These are phyloP conservation scores for Pipistrellus pipistrellus DNA, from an alignment of 2,797 vertebrate species.

Conservation along the genomic window DNA sequence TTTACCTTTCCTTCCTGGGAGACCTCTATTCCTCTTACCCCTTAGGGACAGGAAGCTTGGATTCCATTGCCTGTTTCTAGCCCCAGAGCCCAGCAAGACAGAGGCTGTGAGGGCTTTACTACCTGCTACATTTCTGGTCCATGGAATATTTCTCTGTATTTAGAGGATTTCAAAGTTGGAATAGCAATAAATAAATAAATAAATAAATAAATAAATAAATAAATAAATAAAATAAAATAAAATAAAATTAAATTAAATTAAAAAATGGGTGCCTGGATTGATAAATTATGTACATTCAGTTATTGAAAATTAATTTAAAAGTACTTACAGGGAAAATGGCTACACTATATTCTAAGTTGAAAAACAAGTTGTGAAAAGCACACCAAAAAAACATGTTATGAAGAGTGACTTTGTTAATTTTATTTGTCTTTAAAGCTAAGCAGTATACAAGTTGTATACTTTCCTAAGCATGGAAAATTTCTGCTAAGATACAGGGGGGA, in stretches of 20 bases:
- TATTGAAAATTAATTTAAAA: not conserved
- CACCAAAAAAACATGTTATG: not conserved
- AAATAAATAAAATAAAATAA: not conserved
- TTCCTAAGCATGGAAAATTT: not conserved
- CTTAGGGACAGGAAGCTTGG: not conserved
- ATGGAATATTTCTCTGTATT: not conserved
- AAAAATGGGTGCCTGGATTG: not conserved
- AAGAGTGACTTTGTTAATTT: constrained; percentile 6
- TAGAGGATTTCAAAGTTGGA: constrained; percentile 21
- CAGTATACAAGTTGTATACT: not conserved
- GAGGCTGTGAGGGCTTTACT: not conserved
- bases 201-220: not conserved
- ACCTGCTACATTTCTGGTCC: not conserved
- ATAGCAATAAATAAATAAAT: not conserved
- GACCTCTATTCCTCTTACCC: not conserved
- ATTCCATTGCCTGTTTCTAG: constrained; percentile 22
- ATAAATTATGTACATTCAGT: constrained; percentile 13
- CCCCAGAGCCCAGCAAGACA: not conserved
- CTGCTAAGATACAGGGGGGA: not conserved
- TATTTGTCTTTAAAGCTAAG: not conserved
- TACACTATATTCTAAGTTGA: constrained; percentile 22
- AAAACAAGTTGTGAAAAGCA: not conserved
- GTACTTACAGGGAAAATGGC: constrained; percentile 6
- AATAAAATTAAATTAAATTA: too few species aligned
- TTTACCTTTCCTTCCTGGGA: not conserved